These are phyloP conservation scores for Laterallus jamaicensis DNA, from an alignment of 2,113 vertebrate genomes.

Conservation along the genomic window DNA sequence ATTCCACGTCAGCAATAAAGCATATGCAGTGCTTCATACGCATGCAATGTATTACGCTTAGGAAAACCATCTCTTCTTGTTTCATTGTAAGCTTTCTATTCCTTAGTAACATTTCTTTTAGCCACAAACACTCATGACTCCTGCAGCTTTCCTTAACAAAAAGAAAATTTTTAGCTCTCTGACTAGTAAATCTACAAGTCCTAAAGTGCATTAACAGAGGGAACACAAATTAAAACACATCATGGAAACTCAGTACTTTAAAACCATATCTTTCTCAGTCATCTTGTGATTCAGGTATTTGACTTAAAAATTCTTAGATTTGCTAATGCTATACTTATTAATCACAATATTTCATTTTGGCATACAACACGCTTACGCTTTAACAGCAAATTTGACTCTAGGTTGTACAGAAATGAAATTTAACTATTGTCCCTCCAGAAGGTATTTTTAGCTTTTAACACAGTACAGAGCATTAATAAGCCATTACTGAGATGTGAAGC, in stretches of 20 bases:
- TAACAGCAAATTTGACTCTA: background rate
- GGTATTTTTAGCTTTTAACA: background rate
- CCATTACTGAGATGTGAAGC: background rate
- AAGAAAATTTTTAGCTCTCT: background rate
- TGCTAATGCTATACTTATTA: background rate
- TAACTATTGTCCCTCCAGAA: background rate
- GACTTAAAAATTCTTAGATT: background rate
- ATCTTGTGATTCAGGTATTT: background rate
- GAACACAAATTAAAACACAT: background rate
- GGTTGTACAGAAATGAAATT: background rate
- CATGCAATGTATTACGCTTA: fast-evolving
- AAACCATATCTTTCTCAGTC: background rate
- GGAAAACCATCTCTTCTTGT: background rate
- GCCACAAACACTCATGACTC: background rate
- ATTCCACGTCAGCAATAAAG: background rate
- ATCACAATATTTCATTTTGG: background rate
- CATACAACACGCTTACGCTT: background rate
- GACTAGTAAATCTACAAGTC: background rate
- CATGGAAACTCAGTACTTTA: background rate
- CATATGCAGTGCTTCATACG: background rate
- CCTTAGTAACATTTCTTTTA: background rate
- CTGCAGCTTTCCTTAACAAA: background rate
- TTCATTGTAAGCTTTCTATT: background rate
- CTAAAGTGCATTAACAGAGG: background rate
- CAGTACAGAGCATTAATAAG: background rate